Evolutionary conservation across 1,140 invertebrate species (phyloP), one percentile per base, ranked within the genome.

Genomic region (Drosophila aff.): DNA sequence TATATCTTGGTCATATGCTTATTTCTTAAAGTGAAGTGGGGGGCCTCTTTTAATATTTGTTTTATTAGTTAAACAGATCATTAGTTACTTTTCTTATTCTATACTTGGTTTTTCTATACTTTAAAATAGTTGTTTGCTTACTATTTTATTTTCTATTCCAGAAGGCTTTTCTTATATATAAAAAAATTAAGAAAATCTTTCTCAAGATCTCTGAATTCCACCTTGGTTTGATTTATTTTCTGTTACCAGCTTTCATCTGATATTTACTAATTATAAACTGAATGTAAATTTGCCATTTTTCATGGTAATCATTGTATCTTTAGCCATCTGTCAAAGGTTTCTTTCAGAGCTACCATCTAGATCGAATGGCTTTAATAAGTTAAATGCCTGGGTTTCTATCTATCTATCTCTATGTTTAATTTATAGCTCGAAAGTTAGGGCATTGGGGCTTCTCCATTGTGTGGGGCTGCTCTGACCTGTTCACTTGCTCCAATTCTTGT

Each of bases 381-480:
- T 23, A 33, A 64, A 43, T 64, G 61, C 26, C 50, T 16, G 11
- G 13, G n/a, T 4, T 21, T 18, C 63, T 43, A 49, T 53, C 28
- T 50, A 7, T 9, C 7, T 21, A 67, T 66, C 64, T 23, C 23
- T 11, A 38, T 26, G 15, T 5, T 55, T 8, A 33, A 71, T 68
- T 71, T 71, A 71, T 71, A 10, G 40, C 15, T 69, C 40, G 64
- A 71, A 71, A 71, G 38, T 72, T 66, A 66, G 73, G 47, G 74
- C 74, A 66, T 59, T 66, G 46, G 71, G 31, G 28, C 59, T 73
- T 28, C 43, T 46, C 40, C 49, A 52, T 73, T 68, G 68, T 52
- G 57, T 57, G 21, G 16, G 52, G 1, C 4, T 50, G 15, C 7
- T 13, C 31, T 36, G n/a, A 33, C 18, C 40, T 61, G 43, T 18